phyloP scores from a whole-genome alignment of 2,797 vertebrate genomes.

The Labeo calbasu region DNA sequence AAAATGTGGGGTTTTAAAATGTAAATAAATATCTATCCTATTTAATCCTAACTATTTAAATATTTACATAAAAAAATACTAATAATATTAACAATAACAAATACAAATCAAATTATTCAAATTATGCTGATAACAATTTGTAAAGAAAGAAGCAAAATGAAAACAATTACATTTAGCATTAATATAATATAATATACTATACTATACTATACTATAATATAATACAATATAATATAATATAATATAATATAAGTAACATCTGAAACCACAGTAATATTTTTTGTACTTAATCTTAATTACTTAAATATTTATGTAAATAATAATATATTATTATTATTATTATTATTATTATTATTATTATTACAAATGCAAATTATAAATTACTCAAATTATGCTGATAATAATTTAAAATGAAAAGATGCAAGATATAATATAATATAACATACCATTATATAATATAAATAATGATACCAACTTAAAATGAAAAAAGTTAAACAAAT shows the following conservation, averaged over 20 bases:
- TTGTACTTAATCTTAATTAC: background rate
- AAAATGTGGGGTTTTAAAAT: background rate
- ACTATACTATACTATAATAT: too few relatives aligned
- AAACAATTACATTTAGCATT: too few relatives aligned
- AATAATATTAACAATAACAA: background rate
- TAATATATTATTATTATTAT: background rate
- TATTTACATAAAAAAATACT: background rate
- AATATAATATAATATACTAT: too few relatives aligned
- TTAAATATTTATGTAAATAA: too few relatives aligned
- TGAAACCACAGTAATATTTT: background rate
- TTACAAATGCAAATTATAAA: background rate
- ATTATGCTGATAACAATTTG: background rate
- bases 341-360: too few relatives aligned
- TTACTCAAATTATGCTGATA: background rate
- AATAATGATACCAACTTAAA: background rate
- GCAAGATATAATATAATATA: background rate
- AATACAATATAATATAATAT: too few relatives aligned
- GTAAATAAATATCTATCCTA: background rate
- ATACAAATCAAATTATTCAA: background rate
- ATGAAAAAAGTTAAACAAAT: background rate
- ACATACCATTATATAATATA: background rate
- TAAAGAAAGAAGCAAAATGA: background rate
- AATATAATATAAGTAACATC: background rate
- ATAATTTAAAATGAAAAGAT: background rate
- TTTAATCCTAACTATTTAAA: background rate